A percentile compares a stretch with the other conserved stretches of the same genome.
Conservation (phyloP, 2,113 vertebrate genomes). For the Ascaphus truei region DNA sequence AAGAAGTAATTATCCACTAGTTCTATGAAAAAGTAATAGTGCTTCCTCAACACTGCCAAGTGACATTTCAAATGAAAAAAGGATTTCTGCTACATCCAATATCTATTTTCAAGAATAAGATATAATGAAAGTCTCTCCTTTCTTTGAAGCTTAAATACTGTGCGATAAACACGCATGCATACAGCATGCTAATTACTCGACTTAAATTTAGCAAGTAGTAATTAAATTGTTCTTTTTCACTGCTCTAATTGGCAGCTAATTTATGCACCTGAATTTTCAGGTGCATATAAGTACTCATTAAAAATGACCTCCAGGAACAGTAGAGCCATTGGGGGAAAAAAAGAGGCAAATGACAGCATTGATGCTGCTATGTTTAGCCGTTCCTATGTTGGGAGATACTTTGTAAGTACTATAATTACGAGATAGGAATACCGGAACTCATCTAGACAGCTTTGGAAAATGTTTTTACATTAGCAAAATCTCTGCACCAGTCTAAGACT, state of each 20-base stretch:
- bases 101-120: constrained; percentile 33
- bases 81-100: constrained; percentile 23
- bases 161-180: constrained; percentile 45
- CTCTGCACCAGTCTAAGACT: not conserved
- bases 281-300: constrained; percentile 56
- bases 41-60: constrained; percentile 36
- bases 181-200: constrained; percentile 45
- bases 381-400: constrained; percentile 32
- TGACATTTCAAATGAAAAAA: constrained; percentile 39
- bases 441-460: constrained; percentile 25
- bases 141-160: constrained; percentile 44
- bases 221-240: constrained; percentile 51
- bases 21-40: constrained; percentile 34
- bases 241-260: constrained; percentile 65
- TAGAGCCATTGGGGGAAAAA: constrained; percentile 37
- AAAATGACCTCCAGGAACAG: constrained; percentile 56
- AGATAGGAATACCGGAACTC: constrained; percentile 22
- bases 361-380: constrained; percentile 37
- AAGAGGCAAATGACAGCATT: constrained; percentile 36
- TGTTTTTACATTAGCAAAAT: constrained; percentile 29
- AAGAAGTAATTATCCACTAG: constrained; percentile 48
- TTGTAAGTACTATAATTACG: constrained; percentile 32
- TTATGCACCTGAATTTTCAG: constrained; percentile 64
- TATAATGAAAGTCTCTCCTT: constrained; percentile 38
- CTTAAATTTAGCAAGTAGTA: constrained; percentile 55